Evolutionary conservation across 2,888 invertebrate species (phyloP).

Genomic region (Oscheius myriophilus): DNA sequence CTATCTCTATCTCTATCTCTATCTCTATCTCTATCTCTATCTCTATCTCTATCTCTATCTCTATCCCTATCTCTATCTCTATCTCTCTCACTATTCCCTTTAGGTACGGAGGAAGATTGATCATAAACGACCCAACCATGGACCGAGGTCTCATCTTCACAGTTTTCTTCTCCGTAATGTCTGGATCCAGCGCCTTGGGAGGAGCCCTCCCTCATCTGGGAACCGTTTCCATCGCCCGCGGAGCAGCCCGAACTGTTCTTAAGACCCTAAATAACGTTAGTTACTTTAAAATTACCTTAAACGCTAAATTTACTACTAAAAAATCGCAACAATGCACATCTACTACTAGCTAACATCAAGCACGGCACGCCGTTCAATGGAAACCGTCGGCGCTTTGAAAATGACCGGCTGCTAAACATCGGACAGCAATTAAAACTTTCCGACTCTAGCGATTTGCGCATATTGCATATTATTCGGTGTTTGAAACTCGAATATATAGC

Average conservation of each 20-base stretch:
- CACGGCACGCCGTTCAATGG: no score
- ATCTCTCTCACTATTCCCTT: neutral
- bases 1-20: neutral
- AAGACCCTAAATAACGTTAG: constrained; percentile 73
- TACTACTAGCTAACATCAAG: no score
- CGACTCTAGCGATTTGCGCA: no score
- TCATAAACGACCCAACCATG: constrained; percentile 61
- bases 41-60: no score
- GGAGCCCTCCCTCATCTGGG: constrained; percentile 85
- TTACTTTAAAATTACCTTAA: no score
- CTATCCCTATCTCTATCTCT: neutral
- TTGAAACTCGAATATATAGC: no score
- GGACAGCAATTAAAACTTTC: no score
- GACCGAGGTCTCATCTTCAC: constrained; percentile 68
- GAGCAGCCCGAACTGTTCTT: constrained; percentile 78
- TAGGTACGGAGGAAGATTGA: constrained; percentile 64
- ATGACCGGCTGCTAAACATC: no score
- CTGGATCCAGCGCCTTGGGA: constrained; percentile 77
- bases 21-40: neutral
- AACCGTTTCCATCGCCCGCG: constrained; percentile 82
- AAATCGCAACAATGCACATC: no score
- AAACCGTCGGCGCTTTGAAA: no score
- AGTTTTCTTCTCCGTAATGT: constrained; percentile 73
- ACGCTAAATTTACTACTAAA: no score
- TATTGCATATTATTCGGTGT: no score